phyloP scores from a whole-genome alignment of 2,888 invertebrate species.

The Drosophila aldrichi region DNA sequence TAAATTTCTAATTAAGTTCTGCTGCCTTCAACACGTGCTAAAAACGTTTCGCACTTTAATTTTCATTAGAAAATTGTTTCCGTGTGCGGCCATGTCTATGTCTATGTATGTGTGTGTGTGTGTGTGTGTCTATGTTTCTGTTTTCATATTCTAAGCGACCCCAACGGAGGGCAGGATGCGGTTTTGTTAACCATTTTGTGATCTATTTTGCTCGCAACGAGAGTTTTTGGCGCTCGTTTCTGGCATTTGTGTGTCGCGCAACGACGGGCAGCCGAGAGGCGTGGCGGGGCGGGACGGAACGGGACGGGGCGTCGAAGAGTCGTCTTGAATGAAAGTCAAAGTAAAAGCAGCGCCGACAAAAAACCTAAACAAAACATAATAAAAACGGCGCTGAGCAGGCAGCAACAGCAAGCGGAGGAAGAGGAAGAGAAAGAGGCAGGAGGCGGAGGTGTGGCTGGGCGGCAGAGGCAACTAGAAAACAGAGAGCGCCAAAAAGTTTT shows the following conservation, averaged over 20 bases:
- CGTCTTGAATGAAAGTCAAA: slow-evolving; percentile 85
- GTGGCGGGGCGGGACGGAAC: slow-evolving; percentile 34
- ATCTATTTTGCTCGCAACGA: slow-evolving; percentile 70
- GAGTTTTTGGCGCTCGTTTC: slow-evolving; percentile 68
- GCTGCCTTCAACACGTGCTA: neutral
- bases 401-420: neutral
- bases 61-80: slow-evolving; percentile 60
- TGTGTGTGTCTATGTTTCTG: slow-evolving; percentile 15
- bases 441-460: neutral
- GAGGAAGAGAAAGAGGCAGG: too few relatives aligned
- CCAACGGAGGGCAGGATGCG: slow-evolving; percentile 29
- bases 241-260: slow-evolving; percentile 73
- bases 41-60: slow-evolving; percentile 56
- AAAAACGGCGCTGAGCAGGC: slow-evolving; percentile 49
- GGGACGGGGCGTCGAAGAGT: slow-evolving; percentile 39
- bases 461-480: slow-evolving; percentile 53
- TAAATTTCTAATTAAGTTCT: slow-evolving; percentile 3
- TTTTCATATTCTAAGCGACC: slow-evolving; percentile 54
- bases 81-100: slow-evolving; percentile 6
- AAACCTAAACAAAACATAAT: slow-evolving; percentile 81
- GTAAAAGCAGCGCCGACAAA: slow-evolving; percentile 81
- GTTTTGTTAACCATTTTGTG: slow-evolving; percentile 78
- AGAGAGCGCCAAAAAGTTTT: slow-evolving; percentile 69
- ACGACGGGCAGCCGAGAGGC: slow-evolving; percentile 4
- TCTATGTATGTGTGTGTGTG: slow-evolving; percentile 22